Conservation (phyloP, 92 coral and sea anemone genomes). For the Ricordea florida region DNA sequence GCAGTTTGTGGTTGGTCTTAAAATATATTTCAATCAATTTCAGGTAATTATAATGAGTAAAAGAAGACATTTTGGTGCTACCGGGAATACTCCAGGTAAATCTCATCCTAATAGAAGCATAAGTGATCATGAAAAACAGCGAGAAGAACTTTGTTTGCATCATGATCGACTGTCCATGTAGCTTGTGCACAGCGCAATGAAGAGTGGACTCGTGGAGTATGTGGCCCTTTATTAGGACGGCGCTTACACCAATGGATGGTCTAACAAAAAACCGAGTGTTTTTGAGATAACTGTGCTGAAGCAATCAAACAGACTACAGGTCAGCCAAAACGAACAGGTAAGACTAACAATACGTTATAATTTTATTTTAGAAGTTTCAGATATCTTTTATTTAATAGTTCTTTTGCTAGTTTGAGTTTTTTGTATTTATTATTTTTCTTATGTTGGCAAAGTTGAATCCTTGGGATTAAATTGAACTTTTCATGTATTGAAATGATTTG, state of each 20-base stretch:
- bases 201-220: conserved; percentile 48
- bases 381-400: too few species aligned
- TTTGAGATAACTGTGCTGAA: conserved; percentile 37
- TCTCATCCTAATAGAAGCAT: conserved; percentile 3
- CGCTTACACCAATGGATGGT: conserved; percentile 55
- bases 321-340: not conserved
- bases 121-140: not conserved
- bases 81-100: conserved; percentile 48
- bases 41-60: not conserved
- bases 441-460: too few species aligned
- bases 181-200: not conserved
- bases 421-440: too few species aligned
- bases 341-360: too few species aligned
- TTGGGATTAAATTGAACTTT: too few species aligned
- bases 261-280: conserved; percentile 9
- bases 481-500: too few species aligned
- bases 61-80: not conserved
- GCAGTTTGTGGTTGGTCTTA: too few species aligned
- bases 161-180: not conserved
- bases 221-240: conserved; percentile 47
- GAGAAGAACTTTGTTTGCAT: not conserved
- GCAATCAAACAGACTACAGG: conserved; percentile 32
- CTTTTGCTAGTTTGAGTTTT: too few species aligned
- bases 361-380: too few species aligned
- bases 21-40: too few species aligned